Conservation (phyloP, 2,797 vertebrate species). For the Xiphorhynchus erythropygius region DNA sequence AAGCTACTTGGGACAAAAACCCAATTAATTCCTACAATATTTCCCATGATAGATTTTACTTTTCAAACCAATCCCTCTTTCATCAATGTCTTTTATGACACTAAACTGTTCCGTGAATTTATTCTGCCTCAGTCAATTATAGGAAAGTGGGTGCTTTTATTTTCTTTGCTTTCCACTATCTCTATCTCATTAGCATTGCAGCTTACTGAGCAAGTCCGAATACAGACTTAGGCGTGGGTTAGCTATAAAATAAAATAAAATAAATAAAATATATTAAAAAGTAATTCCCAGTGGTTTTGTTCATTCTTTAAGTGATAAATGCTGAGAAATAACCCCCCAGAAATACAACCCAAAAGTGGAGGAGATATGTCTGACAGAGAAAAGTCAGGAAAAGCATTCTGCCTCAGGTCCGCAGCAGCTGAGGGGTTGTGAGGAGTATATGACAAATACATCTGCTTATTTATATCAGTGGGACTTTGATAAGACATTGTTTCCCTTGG, state of each 20-base stretch:
- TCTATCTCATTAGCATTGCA: not conserved
- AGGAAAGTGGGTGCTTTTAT: not conserved
- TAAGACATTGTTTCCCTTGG: conserved; percentile 3
- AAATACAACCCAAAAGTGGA: not conserved
- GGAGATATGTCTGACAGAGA: not conserved
- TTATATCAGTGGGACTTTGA: not conserved
- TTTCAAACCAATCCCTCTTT: not conserved
- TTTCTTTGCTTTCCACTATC: not conserved
- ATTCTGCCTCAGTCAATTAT: not conserved
- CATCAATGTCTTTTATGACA: not conserved
- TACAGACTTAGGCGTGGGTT: not conserved
- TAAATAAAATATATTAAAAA: not conserved
- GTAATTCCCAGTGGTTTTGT: not conserved
- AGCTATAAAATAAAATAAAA: not conserved
- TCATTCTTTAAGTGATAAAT: not conserved
- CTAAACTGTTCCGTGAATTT: not conserved
- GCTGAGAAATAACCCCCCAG: not conserved
- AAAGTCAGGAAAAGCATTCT: not conserved
- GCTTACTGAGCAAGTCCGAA: not conserved
- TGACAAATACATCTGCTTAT: conserved; percentile 7
- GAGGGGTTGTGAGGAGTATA: not conserved
- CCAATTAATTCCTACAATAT: conserved; percentile 12
- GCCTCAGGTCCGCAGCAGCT: not conserved
- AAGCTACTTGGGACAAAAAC: conserved; percentile 1
- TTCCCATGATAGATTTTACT: conserved; percentile 31